Percentiles rank a stretch among this genome's conserved stretches.
phyloP scores from a whole-genome alignment of 2,113 vertebrate genomes.

The Anoura caudifer region DNA sequence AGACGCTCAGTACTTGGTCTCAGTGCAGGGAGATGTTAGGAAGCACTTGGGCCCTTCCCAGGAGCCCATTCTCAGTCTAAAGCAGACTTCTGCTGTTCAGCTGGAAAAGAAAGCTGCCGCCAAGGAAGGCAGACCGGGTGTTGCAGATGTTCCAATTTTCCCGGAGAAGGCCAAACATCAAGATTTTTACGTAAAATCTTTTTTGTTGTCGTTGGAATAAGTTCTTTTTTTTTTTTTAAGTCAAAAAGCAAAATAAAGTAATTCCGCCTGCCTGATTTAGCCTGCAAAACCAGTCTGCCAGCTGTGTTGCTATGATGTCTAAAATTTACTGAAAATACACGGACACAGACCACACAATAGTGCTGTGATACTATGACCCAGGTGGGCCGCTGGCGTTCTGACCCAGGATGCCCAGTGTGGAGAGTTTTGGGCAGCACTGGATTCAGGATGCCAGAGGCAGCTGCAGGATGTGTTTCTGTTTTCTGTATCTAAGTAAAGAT shows the following conservation, averaged over 20 bases:
- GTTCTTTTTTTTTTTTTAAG: not conserved
- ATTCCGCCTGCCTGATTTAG: not conserved
- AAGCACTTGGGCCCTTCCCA: not conserved
- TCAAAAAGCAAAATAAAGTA: not conserved
- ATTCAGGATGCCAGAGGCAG: not conserved
- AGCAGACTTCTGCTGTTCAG: not conserved
- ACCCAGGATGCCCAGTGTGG: not conserved
- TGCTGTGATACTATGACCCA: not conserved
- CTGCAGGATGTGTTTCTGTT: not conserved
- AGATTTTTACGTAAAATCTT: not conserved
- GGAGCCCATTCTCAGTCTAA: not conserved
- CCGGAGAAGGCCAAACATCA: not conserved
- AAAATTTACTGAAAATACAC: not conserved
- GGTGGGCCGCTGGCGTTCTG: not conserved
- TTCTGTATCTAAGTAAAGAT: not conserved
- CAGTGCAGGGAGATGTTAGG: not conserved
- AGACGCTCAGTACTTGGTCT: fast-evolving
- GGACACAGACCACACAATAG: not conserved
- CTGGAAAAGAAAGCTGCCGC: not conserved
- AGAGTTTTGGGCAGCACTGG: not conserved
- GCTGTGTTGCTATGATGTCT: not conserved
- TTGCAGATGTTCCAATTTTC: not conserved
- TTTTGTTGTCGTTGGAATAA: not conserved
- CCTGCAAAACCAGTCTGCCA: not conserved
- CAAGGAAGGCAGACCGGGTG: not conserved